A percentile compares a stretch with the other conserved stretches of the same genome.
Conservation (phyloP, 2,888 invertebrate species). For the Tetheella fluctuosa region DNA sequence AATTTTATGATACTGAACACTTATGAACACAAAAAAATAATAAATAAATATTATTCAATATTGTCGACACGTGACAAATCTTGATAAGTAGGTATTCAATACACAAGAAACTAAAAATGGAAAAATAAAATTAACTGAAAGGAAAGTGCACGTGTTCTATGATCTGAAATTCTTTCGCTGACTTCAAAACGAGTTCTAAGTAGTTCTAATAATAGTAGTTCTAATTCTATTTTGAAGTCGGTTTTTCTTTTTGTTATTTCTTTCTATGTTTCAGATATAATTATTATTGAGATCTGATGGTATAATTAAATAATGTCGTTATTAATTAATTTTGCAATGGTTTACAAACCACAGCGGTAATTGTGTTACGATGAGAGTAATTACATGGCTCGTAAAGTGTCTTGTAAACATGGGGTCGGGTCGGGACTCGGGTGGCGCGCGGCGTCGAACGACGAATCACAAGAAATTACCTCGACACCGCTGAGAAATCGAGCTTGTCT, state of each 20-base stretch:
- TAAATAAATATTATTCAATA: too few relatives aligned
- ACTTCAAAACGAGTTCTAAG: too few relatives aligned
- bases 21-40: too few relatives aligned
- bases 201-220: too few relatives aligned
- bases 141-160: too few relatives aligned
- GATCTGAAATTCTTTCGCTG: too few relatives aligned
- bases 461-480: constrained; percentile 12
- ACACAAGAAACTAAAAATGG: too few relatives aligned
- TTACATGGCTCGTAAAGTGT: constrained; percentile 44
- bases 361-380: constrained; percentile 46
- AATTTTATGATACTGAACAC: too few relatives aligned
- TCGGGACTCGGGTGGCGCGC: not conserved
- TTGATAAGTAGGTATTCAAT: too few relatives aligned
- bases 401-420: constrained; percentile 39
- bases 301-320: constrained; percentile 20
- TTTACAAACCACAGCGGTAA: constrained; percentile 29
- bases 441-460: constrained; percentile 16
- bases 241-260: not conserved
- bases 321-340: constrained; percentile 28
- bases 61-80: too few relatives aligned
- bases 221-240: too few relatives aligned
- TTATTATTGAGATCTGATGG: constrained; percentile 13
- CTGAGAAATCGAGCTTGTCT: constrained; percentile 3
- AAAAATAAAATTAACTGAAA: too few relatives aligned
- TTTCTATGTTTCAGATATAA: constrained; percentile 1